Evolutionary conservation across 2,888 invertebrate species (phyloP), one percentile per base, ranked within the genome.

Genomic region (Orchesellides sinensis): DNA sequence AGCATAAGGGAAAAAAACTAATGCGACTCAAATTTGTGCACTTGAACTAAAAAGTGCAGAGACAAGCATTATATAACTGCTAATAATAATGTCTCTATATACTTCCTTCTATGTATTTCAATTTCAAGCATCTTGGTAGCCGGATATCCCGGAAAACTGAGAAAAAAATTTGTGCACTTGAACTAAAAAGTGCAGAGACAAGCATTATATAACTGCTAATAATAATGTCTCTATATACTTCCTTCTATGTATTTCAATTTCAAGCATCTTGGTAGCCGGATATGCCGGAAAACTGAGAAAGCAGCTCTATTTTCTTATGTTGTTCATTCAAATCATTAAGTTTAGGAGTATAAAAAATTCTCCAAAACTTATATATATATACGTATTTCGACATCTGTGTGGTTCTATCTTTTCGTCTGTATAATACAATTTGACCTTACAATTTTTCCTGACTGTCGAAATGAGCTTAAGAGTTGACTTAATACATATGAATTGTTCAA

Each of bases 21-120:
- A 84, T 84, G 84, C 82, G 73, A 82, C 84, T 82, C 78, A 82
- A 84, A 84, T 84, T 84, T 82, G 82, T 69, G 81, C 77, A 77
- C 65, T 77, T 77, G 73, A 77, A 78, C 70, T 35, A 72, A 79
- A 78, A 83, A 83, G 79, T 83, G 83, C 83, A 74, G 79, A 83
- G 78, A 78, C 78, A 78, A 78, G 78, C 78, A 78, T 47, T 70
- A 78, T 69, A 61, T 32, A 56, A 56, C 25, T 56, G 25, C 56
- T 56, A 56, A 56, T 49, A 49, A 19, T 56, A 27, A 19, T 25
- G 25, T 19, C 23, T 56, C n/a, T n/a, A n/a, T n/a, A n/a, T n/a
- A n/a, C n/a, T n/a, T n/a, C n/a, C n/a, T n/a, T n/a, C n/a, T n/a
- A n/a, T n/a, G n/a, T n/a, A n/a, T n/a, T n/a, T n/a, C n/a, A n/a